These are phyloP conservation scores for Crotophaga sulcirostris DNA, from an alignment of 2,113 vertebrate species.

Conservation along the genomic window DNA sequence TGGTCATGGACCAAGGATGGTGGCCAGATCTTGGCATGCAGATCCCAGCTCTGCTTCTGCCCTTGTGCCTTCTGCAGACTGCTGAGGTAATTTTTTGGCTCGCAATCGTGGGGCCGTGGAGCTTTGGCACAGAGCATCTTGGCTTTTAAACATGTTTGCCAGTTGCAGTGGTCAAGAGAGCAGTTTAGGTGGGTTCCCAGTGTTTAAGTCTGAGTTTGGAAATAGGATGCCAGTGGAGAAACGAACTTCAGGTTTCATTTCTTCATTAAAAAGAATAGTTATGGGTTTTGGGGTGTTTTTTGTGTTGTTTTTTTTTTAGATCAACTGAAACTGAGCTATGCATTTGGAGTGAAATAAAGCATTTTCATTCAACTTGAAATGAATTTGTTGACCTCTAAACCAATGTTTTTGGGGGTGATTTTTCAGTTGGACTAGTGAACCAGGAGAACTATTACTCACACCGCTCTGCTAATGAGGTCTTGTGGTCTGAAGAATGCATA, in stretches of 20 bases:
- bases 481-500: not conserved
- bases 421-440: not conserved
- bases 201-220: not conserved
- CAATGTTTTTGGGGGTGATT: not conserved
- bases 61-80: not conserved
- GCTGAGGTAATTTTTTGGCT: not conserved
- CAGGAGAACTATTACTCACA: not conserved
- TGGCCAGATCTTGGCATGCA: not conserved
- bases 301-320: no score
- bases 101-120: fast-evolving
- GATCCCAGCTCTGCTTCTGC: not conserved
- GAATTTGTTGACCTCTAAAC: not conserved
- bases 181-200: not conserved
- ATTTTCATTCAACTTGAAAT: not conserved
- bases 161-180: not conserved
- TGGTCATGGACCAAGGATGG: not conserved
- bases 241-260: not conserved
- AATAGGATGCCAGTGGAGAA: not conserved
- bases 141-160: not conserved
- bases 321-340: not conserved
- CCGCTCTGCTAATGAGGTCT: not conserved
- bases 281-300: no score
- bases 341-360: not conserved
- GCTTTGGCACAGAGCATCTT: not conserved
- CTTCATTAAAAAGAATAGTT: not conserved